These are phyloP conservation scores for Apodemus speciosus DNA, from an alignment of 2,113 vertebrate genomes.

Conservation along the genomic window DNA sequence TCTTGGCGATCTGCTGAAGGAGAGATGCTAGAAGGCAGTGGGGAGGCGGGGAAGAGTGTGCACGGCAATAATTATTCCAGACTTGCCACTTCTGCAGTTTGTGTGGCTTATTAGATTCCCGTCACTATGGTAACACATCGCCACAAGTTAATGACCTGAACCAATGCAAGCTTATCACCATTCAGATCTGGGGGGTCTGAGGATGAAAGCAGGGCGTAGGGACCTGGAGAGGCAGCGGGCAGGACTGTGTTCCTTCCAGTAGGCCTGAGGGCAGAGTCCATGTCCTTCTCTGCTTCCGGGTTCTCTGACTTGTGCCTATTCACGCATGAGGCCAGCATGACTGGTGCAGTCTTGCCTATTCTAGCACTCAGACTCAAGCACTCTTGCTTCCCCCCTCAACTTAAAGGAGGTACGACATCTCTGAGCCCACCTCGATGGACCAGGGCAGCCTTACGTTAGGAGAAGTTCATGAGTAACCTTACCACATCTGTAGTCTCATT, in stretches of 20 bases:
- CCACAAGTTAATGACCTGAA: not conserved
- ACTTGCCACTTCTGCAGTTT: not conserved
- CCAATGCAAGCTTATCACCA: not conserved
- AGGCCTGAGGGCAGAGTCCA: too few species aligned
- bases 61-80: not conserved
- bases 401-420: not conserved
- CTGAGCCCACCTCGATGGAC: not conserved
- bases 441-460: not conserved
- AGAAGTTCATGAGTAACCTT: not conserved
- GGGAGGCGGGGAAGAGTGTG: not conserved
- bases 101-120: not conserved
- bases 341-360: not conserved
- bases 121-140: not conserved
- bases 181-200: not conserved
- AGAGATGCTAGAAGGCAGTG: not conserved
- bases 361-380: not conserved
- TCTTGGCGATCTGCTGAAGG: not conserved
- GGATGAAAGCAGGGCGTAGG: not conserved
- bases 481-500: not conserved
- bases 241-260: not conserved
- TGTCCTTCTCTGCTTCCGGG: not conserved
- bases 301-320: not conserved
- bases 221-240: not conserved
- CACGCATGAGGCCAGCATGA: not conserved
- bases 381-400: not conserved